Percentiles rank a stretch among this genome's conserved stretches.
Evolutionary conservation across 1,140 invertebrate genomes (phyloP).

Genomic region (Lucilia sericata): DNA sequence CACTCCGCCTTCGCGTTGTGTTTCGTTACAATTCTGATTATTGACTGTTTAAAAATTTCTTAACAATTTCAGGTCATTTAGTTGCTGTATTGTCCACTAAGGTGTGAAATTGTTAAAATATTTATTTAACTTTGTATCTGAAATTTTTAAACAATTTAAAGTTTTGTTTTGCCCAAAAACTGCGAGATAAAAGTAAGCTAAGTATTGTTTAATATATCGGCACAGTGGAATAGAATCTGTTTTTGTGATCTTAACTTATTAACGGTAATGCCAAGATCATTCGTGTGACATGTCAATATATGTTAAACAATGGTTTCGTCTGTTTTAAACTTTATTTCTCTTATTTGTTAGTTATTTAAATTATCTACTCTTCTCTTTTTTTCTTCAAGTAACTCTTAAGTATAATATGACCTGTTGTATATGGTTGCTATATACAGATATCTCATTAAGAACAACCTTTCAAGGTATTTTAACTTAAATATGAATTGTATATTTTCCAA

Average conservation of each 20-base stretch:
- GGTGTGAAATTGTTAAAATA: conserved; percentile 34
- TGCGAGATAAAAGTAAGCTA: not conserved
- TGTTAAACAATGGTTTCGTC: too few species aligned
- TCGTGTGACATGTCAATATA: too few species aligned
- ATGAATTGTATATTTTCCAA: too few species aligned
- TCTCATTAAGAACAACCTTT: too few species aligned
- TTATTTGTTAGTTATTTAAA: too few species aligned
- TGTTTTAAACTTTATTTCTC: too few species aligned
- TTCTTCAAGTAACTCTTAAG: too few species aligned
- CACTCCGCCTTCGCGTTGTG: not conserved
- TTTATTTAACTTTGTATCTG: conserved; percentile 7
- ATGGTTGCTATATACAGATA: too few species aligned
- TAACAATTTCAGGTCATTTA: not conserved
- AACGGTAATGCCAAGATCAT: too few species aligned
- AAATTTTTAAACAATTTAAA: conserved; percentile 31
- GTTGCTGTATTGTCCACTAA: conserved; percentile 28
- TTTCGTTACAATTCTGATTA: conserved; percentile 3
- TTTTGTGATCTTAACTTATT: not conserved
- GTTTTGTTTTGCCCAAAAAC: conserved; percentile 34
- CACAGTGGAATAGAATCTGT: not conserved
- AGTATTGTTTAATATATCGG: not conserved
- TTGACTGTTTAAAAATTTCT: conserved; percentile 23
- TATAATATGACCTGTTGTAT: too few species aligned
- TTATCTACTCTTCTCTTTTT: too few species aligned
- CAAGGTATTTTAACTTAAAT: too few species aligned